Evolutionary conservation across 1,140 invertebrate species (phyloP).

Genomic region (Acromyrmex heyeri): DNA sequence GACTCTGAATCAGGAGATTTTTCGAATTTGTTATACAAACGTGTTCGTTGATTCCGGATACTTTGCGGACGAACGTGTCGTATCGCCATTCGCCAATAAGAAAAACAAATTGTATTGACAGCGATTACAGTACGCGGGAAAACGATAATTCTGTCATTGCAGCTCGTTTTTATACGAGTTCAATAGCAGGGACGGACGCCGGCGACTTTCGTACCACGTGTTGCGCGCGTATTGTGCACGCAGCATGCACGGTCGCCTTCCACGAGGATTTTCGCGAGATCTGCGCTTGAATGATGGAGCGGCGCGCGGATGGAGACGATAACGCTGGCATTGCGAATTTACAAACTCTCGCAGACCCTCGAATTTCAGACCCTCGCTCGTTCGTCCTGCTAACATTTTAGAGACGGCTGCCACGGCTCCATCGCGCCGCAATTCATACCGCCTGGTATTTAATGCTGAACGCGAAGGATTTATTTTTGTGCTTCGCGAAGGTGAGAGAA

Average conservation of each 20-base stretch:
- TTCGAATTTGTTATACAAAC: too few relatives aligned
- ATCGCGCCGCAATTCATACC: slow-evolving; percentile 18
- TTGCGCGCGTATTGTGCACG: slow-evolving; percentile 59
- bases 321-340: slow-evolving; percentile 30
- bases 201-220: slow-evolving; percentile 33
- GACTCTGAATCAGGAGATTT: not conserved
- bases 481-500: not conserved
- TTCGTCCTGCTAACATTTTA: too few relatives aligned
- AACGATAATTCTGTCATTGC: slow-evolving; percentile 19
- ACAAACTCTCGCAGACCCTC: slow-evolving; percentile 9
- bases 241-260: slow-evolving; percentile 21
- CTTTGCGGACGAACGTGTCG: not conserved
- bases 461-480: slow-evolving; percentile 40
- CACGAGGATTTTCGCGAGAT: slow-evolving; percentile 39
- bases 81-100: too few relatives aligned
- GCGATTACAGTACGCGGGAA: not conserved
- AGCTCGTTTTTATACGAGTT: slow-evolving; percentile 18
- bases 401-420: not conserved
- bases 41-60: not conserved
- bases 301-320: slow-evolving; percentile 33
- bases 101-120: not conserved
- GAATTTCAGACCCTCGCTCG: slow-evolving; percentile 1
- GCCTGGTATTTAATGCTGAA: slow-evolving; percentile 7
- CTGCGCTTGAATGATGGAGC: slow-evolving; percentile 13
- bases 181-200: not conserved